Evolutionary conservation across 1,140 invertebrate genomes (phyloP), one percentile per base, ranked within the genome.

Genomic region (Caenorhabditis latens): DNA sequence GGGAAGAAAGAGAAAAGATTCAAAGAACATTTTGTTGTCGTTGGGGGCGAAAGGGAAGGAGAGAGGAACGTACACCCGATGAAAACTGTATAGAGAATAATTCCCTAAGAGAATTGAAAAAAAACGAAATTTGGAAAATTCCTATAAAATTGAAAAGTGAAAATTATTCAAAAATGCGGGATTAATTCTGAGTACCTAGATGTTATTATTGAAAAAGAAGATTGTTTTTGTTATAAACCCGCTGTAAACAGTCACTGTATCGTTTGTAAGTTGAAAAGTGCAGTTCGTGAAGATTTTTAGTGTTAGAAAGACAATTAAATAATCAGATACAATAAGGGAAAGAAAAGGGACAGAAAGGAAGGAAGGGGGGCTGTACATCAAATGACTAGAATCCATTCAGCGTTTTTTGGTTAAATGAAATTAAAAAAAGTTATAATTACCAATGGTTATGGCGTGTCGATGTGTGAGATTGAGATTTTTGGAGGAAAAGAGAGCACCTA

Each of bases 321-420:
- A 79, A 24, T 50, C 19, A 24, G 24, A 46, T 19, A 50, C 8
- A 79, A 42, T 24, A 53, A 32, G 11, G 53, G 71, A 32, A 79
- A 50, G 16, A 16, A 53, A 11, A 53, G n/a, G 46, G 40, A 71
- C 16, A 19, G 24, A 63, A 32, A 32, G 71, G 71, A n/a, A 14
- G 14, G 46, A 43, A 4, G 19, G 71, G 71, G 71, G 71, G 71
- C 71, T 79, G 71, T 79, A 79, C 71, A 79, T 21, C 71, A 79
- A 24, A 79, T 79, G 71, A 79, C 71, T 79, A 79, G 71, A 79
- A 79, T 79, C 40, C 71, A 79, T 50, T 79, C 71, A 79, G 71
- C 71, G 11, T 48, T 50, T n/a, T 24, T 79, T 79, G 19, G 21
- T 40, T 19, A 46, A 46, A 42, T 19, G 21, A 8, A 32, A 32